These are phyloP conservation scores for Rhysida immarginata DNA, from an alignment of 1,140 invertebrate species.

Conservation along the genomic window DNA sequence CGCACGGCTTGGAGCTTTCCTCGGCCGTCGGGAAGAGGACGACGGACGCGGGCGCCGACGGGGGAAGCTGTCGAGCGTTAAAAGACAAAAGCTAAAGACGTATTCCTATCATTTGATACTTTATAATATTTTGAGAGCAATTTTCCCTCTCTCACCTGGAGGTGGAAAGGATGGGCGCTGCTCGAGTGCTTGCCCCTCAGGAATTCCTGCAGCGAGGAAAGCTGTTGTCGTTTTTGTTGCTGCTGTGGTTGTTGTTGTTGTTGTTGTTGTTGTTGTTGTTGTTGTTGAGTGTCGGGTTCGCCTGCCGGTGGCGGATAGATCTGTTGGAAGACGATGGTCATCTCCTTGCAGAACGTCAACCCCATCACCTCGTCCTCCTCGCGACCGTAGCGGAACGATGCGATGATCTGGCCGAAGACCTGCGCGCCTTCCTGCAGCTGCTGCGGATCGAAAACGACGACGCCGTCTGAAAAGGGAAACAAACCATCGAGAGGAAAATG, in stretches of 20 bases:
- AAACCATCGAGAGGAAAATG: too few relatives aligned
- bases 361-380: constrained; percentile 90
- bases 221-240: too few relatives aligned
- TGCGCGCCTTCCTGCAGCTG: constrained; percentile 21
- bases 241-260: too few relatives aligned
- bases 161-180: too few relatives aligned
- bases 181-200: too few relatives aligned
- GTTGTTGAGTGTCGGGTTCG: too few relatives aligned
- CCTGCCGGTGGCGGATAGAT: constrained; percentile 52
- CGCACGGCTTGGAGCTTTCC: constrained; percentile 14
- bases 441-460: constrained; percentile 14
- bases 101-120: too few relatives aligned
- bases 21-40: neutral
- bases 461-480: constrained; percentile 9
- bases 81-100: too few relatives aligned
- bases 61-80: neutral
- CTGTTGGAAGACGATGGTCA: constrained; percentile 67
- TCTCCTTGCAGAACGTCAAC: constrained; percentile 78
- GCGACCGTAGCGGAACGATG: constrained; percentile 74
- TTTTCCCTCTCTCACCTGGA: too few relatives aligned
- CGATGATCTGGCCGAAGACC: constrained; percentile 65
- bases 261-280: too few relatives aligned
- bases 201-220: too few relatives aligned
- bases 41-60: neutral
- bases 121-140: too few relatives aligned